phyloP scores from a whole-genome alignment of 2,888 invertebrate genomes.

The Coleophora flavipennella region DNA sequence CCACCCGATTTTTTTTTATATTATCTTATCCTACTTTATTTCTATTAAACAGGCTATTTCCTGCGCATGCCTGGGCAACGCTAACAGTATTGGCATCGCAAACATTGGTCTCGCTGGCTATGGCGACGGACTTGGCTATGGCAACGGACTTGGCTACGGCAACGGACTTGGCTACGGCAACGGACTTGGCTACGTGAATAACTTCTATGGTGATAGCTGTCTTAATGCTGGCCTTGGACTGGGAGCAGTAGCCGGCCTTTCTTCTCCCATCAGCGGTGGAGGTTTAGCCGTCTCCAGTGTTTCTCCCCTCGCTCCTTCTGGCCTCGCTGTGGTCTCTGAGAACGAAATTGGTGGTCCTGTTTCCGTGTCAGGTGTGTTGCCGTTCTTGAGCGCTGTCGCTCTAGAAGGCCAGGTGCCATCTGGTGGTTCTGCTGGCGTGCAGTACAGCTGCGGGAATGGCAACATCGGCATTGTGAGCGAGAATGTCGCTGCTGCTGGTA shows the following conservation, averaged over 20 bases:
- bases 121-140: constrained; percentile 1
- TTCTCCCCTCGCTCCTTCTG: constrained; percentile 22
- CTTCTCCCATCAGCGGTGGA: constrained; percentile 14
- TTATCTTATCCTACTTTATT: background rate
- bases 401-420: constrained; percentile 21
- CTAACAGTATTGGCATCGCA: too few species aligned
- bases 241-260: constrained; percentile 6
- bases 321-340: constrained; percentile 25
- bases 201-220: constrained; percentile 4
- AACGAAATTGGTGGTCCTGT: constrained; percentile 27
- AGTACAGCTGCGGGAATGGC: constrained; percentile 24
- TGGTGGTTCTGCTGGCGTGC: constrained; percentile 21
- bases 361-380: constrained; percentile 21
- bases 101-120: too few species aligned
- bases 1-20: background rate
- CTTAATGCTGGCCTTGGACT: constrained; percentile 3
- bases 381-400: constrained; percentile 23
- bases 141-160: background rate
- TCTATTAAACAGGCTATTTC: constrained; percentile 17
- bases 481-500: constrained; percentile 1
- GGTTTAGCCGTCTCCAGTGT: constrained; percentile 18
- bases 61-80: constrained; percentile 16
- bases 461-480: constrained; percentile 8
- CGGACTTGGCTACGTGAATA: constrained; percentile 2
- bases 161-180: constrained; percentile 7